Percentiles rank a stretch among this genome's conserved stretches.
These are phyloP conservation scores for Megalonaias nervosa DNA, from an alignment of 1,140 invertebrate genomes.

Conservation along the genomic window DNA sequence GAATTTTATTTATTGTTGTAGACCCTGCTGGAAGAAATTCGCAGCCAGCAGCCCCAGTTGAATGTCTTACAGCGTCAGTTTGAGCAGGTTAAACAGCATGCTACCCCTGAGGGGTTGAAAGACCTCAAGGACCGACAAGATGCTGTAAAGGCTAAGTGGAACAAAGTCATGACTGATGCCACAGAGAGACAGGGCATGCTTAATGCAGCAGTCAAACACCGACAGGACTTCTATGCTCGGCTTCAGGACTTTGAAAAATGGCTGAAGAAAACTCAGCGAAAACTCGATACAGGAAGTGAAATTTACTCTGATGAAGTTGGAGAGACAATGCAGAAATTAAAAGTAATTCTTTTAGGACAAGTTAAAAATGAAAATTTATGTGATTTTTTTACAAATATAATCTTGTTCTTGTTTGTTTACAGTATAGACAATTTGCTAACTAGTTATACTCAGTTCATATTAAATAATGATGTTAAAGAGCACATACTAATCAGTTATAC, in stretches of 20 bases:
- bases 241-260: constrained; percentile 87
- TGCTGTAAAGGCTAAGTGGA: constrained; percentile 85
- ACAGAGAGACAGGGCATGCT: constrained; percentile 66
- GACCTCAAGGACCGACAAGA: constrained; percentile 72
- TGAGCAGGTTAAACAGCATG: constrained; percentile 61
- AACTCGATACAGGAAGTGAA: constrained; percentile 85
- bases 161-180: constrained; percentile 77
- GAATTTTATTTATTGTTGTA: constrained; percentile 26
- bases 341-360: background rate
- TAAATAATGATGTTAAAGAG: no score
- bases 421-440: no score
- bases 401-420: no score
- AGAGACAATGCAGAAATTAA: constrained; percentile 67
- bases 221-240: constrained; percentile 86
- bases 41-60: constrained; percentile 59
- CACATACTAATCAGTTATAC: no score
- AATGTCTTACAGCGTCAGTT: constrained; percentile 57
- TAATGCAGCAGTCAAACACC: constrained; percentile 77
- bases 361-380: no score
- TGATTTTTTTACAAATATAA: no score
- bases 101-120: constrained; percentile 55
- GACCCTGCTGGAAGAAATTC: constrained; percentile 67
- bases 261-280: constrained; percentile 83
- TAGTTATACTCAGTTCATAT: no score
- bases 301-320: constrained; percentile 86